phyloP scores from a whole-genome alignment of 2,797 vertebrate species.

The Anguilla obscura region DNA sequence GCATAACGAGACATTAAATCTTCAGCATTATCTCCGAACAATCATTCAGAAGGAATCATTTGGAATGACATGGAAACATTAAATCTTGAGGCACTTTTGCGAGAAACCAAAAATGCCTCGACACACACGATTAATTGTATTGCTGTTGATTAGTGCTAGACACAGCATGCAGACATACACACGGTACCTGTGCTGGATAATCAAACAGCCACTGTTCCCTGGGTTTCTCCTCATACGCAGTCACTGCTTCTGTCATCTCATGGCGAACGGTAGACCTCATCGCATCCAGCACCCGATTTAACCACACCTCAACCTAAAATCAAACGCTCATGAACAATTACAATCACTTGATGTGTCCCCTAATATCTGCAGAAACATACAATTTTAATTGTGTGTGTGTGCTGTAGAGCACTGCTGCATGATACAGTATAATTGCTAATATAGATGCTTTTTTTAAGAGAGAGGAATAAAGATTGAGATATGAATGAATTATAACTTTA shows the following conservation, averaged over 20 bases:
- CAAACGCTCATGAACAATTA: background rate
- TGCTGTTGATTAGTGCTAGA: background rate
- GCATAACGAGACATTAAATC: slow-evolving; percentile 16
- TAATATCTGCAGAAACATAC: background rate
- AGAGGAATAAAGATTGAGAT: background rate
- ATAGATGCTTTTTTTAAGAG: background rate
- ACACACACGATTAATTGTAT: background rate
- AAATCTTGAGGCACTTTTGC: background rate
- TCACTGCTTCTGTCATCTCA: slow-evolving; percentile 79
- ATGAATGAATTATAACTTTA: slow-evolving; percentile 15
- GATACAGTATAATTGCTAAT: background rate
- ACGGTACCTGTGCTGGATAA: slow-evolving; percentile 90
- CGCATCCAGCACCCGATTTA: slow-evolving; percentile 79
- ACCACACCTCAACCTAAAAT: slow-evolving; percentile 87
- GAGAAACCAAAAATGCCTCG: background rate
- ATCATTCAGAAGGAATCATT: background rate
- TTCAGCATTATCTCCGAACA: slow-evolving; percentile 6
- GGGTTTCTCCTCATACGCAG: slow-evolving; percentile 85
- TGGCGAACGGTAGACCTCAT: slow-evolving; percentile 87
- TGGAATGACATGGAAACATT: background rate
- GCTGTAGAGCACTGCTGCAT: background rate
- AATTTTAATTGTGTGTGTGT: background rate
- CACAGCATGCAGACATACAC: background rate
- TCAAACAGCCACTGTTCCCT: slow-evolving; percentile 97
- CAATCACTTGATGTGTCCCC: too few relatives aligned